Conservation (phyloP, 2,888 invertebrate genomes). For the Drosophila cognata region DNA sequence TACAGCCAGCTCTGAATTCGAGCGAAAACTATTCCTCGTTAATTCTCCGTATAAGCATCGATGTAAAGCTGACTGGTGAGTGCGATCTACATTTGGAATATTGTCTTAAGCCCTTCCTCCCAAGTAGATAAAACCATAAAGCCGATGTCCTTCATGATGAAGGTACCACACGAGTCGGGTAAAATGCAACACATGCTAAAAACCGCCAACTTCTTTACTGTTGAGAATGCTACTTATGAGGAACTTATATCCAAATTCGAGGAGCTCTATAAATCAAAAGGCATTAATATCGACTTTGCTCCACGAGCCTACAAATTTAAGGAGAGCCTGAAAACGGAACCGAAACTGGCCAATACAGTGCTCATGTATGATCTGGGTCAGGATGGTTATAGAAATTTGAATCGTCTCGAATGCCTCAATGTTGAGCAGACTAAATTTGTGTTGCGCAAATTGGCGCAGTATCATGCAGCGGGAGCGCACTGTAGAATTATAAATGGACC, state of each 20-base stretch:
- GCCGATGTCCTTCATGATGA: conserved; percentile 73
- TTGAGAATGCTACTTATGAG: conserved; percentile 65
- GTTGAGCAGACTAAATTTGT: conserved; percentile 75
- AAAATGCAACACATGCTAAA: conserved; percentile 65
- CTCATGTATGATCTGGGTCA: conserved; percentile 78
- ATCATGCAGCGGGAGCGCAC: conserved; percentile 82
- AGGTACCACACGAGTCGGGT: conserved; percentile 71
- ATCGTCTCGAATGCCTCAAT: conserved; percentile 80
- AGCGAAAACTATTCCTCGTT: conserved; percentile 82
- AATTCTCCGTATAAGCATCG: conserved; percentile 70
- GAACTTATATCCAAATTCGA: conserved; percentile 72
- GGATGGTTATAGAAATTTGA: conserved; percentile 73
- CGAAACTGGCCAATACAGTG: conserved; percentile 61
- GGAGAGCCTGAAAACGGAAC: conserved; percentile 54
- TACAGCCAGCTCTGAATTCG: conserved; percentile 54
- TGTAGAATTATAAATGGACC: conserved; percentile 63
- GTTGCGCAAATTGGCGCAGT: conserved; percentile 80
- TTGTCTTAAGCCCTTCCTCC: not conserved
- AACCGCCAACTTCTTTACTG: conserved; percentile 68
- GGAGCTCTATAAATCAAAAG: conserved; percentile 60
- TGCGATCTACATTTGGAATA: not conserved
- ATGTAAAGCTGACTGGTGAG: conserved; percentile 60
- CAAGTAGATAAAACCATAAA: conserved; percentile 60
- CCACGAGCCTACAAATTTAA: conserved; percentile 61
- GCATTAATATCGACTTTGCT: conserved; percentile 53